Evolutionary conservation across 2,797 vertebrate genomes (phyloP).

Genomic region (Discoglossus pictus): DNA sequence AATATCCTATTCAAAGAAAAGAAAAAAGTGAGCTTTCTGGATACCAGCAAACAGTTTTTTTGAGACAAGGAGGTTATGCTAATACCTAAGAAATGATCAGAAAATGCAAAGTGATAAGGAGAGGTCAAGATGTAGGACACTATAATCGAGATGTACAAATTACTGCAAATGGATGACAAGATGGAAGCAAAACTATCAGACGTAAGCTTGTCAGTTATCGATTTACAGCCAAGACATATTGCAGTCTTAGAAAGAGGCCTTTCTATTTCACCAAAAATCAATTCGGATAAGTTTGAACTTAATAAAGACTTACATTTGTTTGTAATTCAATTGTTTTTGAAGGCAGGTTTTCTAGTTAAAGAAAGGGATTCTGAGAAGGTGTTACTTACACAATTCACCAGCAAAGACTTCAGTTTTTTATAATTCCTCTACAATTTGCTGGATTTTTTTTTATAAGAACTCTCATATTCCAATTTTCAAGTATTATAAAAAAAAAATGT

Average conservation of each 20-base stretch:
- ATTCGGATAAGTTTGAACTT: constrained; percentile 34
- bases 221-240: constrained; percentile 34
- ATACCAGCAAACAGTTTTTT: too few relatives aligned
- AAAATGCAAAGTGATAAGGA: not conserved
- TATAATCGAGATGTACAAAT: constrained; percentile 1
- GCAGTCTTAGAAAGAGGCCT: not conserved
- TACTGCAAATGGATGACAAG: constrained; percentile 19
- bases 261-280: constrained; percentile 31
- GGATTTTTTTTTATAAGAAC: too few relatives aligned
- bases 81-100: too few relatives aligned
- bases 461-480: too few relatives aligned
- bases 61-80: too few relatives aligned
- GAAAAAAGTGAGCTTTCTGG: too few relatives aligned
- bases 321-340: not conserved
- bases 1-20: too few relatives aligned
- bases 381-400: too few relatives aligned
- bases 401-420: too few relatives aligned
- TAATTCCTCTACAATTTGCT: too few relatives aligned
- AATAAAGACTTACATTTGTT: constrained; percentile 22
- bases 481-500: constrained; percentile 3
- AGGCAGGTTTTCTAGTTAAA: not conserved
- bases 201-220: constrained; percentile 31
- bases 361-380: not conserved
- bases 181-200: constrained; percentile 1
- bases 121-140: not conserved